A percentile compares a stretch with the other conserved stretches of the same genome.
phyloP scores from a whole-genome alignment of 2,888 invertebrate genomes.

The Oscheius sp. region DNA sequence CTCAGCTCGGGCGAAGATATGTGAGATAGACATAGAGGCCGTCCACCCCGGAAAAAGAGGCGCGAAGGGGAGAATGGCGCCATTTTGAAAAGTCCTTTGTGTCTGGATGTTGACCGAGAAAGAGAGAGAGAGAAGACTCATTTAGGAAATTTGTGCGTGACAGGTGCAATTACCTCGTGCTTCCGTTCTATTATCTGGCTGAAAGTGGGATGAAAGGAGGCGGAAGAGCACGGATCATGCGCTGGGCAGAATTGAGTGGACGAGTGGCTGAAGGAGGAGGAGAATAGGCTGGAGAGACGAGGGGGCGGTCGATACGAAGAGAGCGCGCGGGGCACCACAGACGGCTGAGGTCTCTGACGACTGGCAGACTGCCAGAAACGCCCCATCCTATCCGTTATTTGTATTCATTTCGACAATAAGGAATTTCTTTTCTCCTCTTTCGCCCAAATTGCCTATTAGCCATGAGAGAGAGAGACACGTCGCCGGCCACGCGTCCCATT shows the following conservation, averaged over 20 bases:
- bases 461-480: no score
- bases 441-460: no score
- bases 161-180: no score
- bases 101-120: no score
- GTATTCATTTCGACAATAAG: no score
- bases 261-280: slow-evolving; percentile 13
- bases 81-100: no score
- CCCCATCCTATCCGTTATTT: not conserved
- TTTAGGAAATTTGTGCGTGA: not conserved
- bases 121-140: not conserved
- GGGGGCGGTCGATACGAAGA: slow-evolving; percentile 30
- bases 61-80: no score
- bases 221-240: slow-evolving; percentile 15
- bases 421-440: no score
- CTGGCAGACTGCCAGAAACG: slow-evolving; percentile 31
- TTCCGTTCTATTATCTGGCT: not conserved
- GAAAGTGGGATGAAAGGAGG: not conserved
- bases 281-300: slow-evolving; percentile 18
- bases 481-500: no score
- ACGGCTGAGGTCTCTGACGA: slow-evolving; percentile 21
- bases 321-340: slow-evolving; percentile 10
- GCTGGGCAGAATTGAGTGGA: slow-evolving; percentile 31
- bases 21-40: no score
- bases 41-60: no score
- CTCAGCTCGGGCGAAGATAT: no score